Evolutionary conservation across 2,113 vertebrate genomes (phyloP).

Genomic region (Tachycineta bicolor): DNA sequence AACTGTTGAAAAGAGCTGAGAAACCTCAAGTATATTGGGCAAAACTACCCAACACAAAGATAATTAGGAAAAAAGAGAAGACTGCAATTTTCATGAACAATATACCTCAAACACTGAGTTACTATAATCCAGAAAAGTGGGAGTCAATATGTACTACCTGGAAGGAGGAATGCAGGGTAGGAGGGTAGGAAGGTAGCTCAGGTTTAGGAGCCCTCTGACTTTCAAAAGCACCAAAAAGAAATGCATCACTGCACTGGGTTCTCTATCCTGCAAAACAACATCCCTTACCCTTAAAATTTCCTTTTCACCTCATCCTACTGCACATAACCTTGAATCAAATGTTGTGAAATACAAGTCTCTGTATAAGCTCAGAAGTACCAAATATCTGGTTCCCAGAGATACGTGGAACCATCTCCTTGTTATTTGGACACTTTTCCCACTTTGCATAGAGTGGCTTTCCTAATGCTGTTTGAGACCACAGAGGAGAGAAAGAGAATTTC

Average conservation of each 20-base stretch:
- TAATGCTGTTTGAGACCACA: background rate
- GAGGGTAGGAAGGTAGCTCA: background rate
- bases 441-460: background rate
- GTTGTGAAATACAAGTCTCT: background rate
- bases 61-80: background rate
- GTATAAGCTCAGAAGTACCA: background rate
- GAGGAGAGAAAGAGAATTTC: background rate
- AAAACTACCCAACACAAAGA: background rate
- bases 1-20: background rate
- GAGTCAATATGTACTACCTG: background rate
- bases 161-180: background rate
- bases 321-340: background rate
- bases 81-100: background rate
- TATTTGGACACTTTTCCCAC: background rate
- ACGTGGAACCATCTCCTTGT: background rate
- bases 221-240: background rate
- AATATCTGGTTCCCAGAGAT: background rate
- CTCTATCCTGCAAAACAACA: background rate
- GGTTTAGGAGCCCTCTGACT: background rate
- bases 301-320: background rate
- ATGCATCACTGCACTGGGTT: background rate
- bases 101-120: background rate
- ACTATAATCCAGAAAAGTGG: background rate
- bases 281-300: background rate
- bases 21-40: background rate